Base-by-base conservation (phyloP, 2,113 vertebrate species). In the Penelope pileata region DNA sequence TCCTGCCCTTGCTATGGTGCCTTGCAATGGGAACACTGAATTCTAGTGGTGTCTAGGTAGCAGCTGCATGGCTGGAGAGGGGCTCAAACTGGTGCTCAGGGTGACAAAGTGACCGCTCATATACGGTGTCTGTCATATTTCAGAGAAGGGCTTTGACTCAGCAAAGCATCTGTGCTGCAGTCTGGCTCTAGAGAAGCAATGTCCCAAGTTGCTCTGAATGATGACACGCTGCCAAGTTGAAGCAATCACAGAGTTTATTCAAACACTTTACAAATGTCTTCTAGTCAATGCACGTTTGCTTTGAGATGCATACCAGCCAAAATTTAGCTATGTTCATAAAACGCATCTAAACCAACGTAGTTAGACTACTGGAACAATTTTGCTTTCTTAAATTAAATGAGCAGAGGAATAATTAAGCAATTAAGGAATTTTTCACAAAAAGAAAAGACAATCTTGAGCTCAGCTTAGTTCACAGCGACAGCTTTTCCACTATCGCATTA, bases 81-180 rank as follows among this genome's bases (percentile, higher is more conserved):
- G 62, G 4, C 18, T 32, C 51, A 76, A 16, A 0, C 45, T 45
- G 19, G 40, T 29, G 47, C 62, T 17, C 48, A 50, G n/a, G 62
- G 40, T 9, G 0, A 0, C 43, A 22, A n/a, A 58, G 16, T 42
- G 53, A 43, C 53, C 26, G 58, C 47, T 68, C 22, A 10, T 30
- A 8, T 10, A 5, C 17, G 32, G 23, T 32, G 66, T 36, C 32
- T 87, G 50, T 34, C 36, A 6, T 5, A 3, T 17, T 72, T 53
- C 83, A 62, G 58, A 48, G 19, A 50, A 66, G 15, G 34, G 34
- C 54, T 86, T 38, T 45, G 38, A 3, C 22, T 79, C 62, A 54
- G 8, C 45, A 18, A 0, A 1, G 21, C 14, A 6, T 38, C 40
- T 34, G 45, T 0, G 0, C 73, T 75, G 62, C 3, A 0, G 0